These are phyloP conservation scores for Syngnathoides biaculeatus DNA, from an alignment of 2,113 vertebrate genomes.

Conservation along the genomic window DNA sequence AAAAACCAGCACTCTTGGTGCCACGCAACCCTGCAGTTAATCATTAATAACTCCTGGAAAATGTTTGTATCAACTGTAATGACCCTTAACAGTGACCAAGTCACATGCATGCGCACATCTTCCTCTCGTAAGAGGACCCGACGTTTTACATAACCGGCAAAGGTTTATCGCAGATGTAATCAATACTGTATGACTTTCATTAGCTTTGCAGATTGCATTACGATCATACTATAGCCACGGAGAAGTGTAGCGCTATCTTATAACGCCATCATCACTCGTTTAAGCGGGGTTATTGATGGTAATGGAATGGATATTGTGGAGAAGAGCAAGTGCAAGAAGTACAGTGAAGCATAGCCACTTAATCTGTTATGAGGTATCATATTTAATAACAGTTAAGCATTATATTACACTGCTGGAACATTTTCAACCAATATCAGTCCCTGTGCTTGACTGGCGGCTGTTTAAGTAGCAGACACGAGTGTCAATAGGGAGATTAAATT, in stretches of 20 bases:
- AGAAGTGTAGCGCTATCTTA: slow-evolving; percentile 37
- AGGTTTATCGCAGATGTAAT: slow-evolving; percentile 44
- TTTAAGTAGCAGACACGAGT: neutral
- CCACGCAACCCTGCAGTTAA: slow-evolving; percentile 13
- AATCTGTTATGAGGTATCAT: slow-evolving; percentile 2
- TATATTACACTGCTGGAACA: neutral
- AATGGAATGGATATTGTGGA: slow-evolving; percentile 43
- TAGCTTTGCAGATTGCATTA: slow-evolving; percentile 42
- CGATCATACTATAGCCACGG: slow-evolving; percentile 37
- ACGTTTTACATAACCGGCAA: slow-evolving; percentile 23
- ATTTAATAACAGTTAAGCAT: neutral
- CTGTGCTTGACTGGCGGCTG: too few relatives aligned
- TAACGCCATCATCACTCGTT: slow-evolving; percentile 40
- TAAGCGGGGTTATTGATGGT: slow-evolving; percentile 49
- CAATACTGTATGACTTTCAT: slow-evolving; percentile 46
- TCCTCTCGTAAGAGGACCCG: neutral
- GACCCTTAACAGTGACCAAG: slow-evolving; percentile 4
- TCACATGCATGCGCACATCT: slow-evolving; percentile 1
- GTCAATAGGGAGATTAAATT: neutral
- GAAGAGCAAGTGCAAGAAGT: slow-evolving; percentile 18
- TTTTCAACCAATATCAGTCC: neutral
- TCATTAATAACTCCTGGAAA: slow-evolving; percentile 11
- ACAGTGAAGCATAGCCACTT: slow-evolving; percentile 9
- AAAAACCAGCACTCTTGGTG: neutral
- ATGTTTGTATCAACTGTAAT: neutral